Conservation (phyloP, 2,113 vertebrate genomes). For the Aptenodytes patagonicus region DNA sequence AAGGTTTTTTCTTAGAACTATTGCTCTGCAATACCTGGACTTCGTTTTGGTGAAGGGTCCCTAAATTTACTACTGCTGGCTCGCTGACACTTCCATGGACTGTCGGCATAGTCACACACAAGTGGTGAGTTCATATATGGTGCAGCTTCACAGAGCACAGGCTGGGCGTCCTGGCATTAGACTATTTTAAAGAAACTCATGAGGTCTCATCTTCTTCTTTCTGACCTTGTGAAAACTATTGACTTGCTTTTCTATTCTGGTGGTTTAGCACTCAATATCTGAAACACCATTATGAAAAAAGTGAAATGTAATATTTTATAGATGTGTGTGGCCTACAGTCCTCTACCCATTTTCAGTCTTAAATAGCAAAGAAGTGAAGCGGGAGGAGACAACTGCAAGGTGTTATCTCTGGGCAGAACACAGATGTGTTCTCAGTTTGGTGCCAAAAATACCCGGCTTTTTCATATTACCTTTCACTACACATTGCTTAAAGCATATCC, state of each 20-base stretch:
- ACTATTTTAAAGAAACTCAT: neutral
- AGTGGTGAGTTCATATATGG: fast-evolving
- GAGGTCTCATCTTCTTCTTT: neutral
- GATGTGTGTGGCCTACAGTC: neutral
- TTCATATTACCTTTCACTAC: neutral
- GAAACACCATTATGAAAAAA: neutral
- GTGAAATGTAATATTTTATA: neutral
- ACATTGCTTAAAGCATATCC: neutral
- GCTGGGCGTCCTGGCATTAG: neutral
- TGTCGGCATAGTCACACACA: too few species aligned
- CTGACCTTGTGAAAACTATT: neutral
- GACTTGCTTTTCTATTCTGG: neutral
- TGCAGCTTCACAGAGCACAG: neutral
- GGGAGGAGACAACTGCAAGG: neutral
- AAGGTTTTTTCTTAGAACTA: neutral
- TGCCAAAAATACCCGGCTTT: neutral
- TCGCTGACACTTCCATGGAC: neutral
- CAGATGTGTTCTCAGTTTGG: neutral
- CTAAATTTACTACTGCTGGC: neutral
- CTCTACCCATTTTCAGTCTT: neutral
- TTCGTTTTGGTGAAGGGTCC: neutral
- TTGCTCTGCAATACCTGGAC: neutral
- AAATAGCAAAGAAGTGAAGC: neutral
- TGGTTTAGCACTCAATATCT: neutral
- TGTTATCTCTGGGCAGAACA: neutral